Conservation (phyloP, 2,888 invertebrate genomes). For the Agapetus fuscipes region DNA sequence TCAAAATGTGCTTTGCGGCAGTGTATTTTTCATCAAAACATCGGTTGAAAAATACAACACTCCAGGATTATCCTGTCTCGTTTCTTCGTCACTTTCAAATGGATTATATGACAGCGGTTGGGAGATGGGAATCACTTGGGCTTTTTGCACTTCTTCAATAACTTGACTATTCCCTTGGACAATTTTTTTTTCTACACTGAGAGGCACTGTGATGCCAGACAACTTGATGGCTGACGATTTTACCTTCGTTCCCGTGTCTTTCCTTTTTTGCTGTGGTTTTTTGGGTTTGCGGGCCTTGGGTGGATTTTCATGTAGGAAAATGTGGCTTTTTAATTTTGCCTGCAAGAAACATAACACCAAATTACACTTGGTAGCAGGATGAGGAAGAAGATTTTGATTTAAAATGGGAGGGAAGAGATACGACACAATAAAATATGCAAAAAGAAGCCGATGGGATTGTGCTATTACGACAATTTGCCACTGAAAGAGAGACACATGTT, state of each 20-base stretch:
- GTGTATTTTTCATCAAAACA: background rate
- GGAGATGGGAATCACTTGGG: constrained; percentile 1
- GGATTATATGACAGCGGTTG: background rate
- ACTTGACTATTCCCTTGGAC: constrained; percentile 9
- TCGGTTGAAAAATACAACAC: background rate
- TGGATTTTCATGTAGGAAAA: constrained; percentile 11
- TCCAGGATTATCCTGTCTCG: background rate
- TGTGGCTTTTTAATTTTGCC: constrained; percentile 12
- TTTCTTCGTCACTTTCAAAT: background rate
- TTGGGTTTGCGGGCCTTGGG: constrained; percentile 4
- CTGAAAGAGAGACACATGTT: too few species aligned
- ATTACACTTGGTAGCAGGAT: too few species aligned
- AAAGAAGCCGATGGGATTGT: too few species aligned
- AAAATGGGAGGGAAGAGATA: too few species aligned
- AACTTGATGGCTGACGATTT: constrained; percentile 20
- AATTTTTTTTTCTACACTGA: constrained; percentile 15
- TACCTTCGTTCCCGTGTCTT: constrained; percentile 18
- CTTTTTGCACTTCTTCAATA: background rate
- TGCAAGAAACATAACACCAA: constrained; percentile 4
- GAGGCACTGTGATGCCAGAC: constrained; percentile 13
- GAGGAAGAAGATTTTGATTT: too few species aligned
- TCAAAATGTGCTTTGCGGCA: background rate
- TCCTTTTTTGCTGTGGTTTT: constrained; percentile 13
- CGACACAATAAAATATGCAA: too few species aligned
- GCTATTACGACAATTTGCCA: too few species aligned